Conservation (phyloP, 2,797 vertebrate species). For the Rachycentron canadum region DNA sequence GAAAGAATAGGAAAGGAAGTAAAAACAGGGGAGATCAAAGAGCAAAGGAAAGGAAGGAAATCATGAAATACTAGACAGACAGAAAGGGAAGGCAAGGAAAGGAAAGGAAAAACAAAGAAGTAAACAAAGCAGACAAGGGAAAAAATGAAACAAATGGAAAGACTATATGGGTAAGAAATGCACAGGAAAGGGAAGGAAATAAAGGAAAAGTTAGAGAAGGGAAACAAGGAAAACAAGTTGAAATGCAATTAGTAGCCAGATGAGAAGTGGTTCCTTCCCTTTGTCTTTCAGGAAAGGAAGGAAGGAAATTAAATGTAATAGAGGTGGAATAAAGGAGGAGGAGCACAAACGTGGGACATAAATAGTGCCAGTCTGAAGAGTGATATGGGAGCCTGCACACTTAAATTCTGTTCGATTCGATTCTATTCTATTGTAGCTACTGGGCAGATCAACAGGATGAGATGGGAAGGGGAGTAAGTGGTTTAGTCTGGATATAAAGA, state of each 20-base stretch:
- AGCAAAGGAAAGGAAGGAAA: too few species aligned
- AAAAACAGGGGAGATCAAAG: too few species aligned
- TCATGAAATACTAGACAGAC: too few species aligned
- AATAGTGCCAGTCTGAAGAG: neutral
- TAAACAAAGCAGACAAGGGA: neutral
- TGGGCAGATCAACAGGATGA: constrained; percentile 25
- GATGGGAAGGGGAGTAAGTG: constrained; percentile 9
- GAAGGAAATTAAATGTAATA: neutral
- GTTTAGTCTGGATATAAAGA: constrained; percentile 51
- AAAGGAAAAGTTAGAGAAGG: neutral
- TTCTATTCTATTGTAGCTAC: constrained; percentile 7
- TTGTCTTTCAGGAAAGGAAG: too few species aligned
- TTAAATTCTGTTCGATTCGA: constrained; percentile 1
- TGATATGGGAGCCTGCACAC: neutral
- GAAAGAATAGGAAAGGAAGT: neutral
- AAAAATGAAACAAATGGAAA: neutral
- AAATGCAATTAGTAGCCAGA: neutral
- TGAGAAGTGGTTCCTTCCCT: neutral
- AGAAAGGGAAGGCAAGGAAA: neutral
- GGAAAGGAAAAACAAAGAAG: too few species aligned
- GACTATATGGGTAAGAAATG: too few species aligned
- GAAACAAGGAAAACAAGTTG: neutral
- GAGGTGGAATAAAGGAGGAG: constrained; percentile 12
- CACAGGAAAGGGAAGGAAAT: neutral
- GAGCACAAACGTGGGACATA: neutral